Evolutionary conservation across 2,797 vertebrate species (phyloP), one percentile per base, ranked within the genome.

Genomic region (Delichon dasypus): DNA sequence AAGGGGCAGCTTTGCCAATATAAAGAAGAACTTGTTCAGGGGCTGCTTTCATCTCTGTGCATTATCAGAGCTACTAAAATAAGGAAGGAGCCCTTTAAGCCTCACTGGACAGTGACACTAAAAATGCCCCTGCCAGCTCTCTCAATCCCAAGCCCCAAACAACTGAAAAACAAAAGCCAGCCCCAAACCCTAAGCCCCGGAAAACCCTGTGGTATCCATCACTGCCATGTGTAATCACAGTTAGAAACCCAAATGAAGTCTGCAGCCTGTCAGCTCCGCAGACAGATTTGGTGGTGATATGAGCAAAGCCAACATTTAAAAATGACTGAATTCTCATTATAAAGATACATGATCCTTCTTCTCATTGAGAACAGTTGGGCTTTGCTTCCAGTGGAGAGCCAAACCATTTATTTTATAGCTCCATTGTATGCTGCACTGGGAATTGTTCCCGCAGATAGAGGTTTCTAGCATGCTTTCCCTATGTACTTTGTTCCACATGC

Each of bases 251-350:
- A 95, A 97, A 90, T 85, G 89, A 97, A 94, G 94, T 79, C 96
- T 97, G 97, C 78, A 95, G 89, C 89, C 92, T 97, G 96, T 97
- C 97, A 97, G 85, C 81, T 81, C 85, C 17, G 60, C 90, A 97
- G 95, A 95, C 94, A 94, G 96, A 97, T 97, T 95, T 94, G 94
- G 94, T 96, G 95, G 94, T 93, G 95, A 95, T 89, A 89, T 17
- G 93, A 96, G 85, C 67, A 90, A 95, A 94, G 83, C 86, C 73
- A 80, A 95, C 92, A 66, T 96, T 96, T 93, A 90, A 96, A 95
- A 95, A 97, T 88, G 95, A 94, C 94, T 91, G 83, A 96, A 94
- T 97, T 94, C 96, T 98, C 88, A 87, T 97, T 97, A 97, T 88
- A 95, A 97, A 97, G 97, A 97, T 89, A 97, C 91, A 96, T 74